Evolutionary conservation across 2,888 invertebrate species (phyloP).

Genomic region (Lysandra coridon): DNA sequence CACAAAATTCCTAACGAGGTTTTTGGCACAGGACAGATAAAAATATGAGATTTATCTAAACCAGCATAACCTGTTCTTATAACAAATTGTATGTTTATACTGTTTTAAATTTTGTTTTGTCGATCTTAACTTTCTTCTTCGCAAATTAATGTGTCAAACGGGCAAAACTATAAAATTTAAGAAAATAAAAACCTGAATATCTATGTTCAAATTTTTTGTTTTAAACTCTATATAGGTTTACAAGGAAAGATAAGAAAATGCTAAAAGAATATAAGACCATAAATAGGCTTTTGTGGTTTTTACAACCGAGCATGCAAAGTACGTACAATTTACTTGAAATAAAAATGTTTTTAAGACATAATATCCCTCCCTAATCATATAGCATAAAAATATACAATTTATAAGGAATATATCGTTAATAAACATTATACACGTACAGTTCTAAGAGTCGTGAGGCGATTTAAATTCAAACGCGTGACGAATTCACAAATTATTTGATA

Average conservation of each 20-base stretch:
- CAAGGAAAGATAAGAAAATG: too few relatives aligned
- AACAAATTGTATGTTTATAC: not conserved
- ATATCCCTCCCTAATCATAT: not conserved
- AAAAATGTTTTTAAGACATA: too few relatives aligned
- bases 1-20: not conserved
- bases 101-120: not conserved
- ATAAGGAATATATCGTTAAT: constrained; percentile 11
- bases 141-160: not conserved
- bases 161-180: not conserved
- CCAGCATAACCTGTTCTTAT: constrained; percentile 4
- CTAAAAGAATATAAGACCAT: too few relatives aligned
- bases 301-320: too few relatives aligned
- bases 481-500: constrained; percentile 51
- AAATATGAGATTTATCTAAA: not conserved
- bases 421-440: constrained; percentile 58
- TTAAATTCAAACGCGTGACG: constrained; percentile 63
- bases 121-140: not conserved
- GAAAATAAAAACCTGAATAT: too few relatives aligned
- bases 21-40: not conserved
- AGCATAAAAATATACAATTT: not conserved
- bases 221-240: too few relatives aligned
- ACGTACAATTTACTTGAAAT: too few relatives aligned
- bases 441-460: constrained; percentile 67
- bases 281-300: too few relatives aligned
- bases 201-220: too few relatives aligned